Evolutionary conservation across 2,797 vertebrate species (phyloP), one percentile per base, ranked within the genome.

Genomic region (Acipenser transmontanus): DNA sequence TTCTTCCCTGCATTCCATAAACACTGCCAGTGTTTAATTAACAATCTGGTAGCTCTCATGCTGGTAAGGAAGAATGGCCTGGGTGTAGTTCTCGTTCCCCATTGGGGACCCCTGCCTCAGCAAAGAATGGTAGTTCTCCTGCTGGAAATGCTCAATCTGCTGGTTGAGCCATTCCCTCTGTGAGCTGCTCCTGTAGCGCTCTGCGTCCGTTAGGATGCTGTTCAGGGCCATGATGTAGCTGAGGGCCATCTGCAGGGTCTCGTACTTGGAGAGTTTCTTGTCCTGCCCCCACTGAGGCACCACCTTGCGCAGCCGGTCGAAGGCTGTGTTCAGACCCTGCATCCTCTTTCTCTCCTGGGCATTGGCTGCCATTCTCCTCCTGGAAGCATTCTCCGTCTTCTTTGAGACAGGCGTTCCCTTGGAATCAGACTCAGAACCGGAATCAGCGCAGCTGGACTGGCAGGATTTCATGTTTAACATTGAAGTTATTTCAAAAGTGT

Each of bases 211-310:
- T 62, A 99, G 90, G 80, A 98, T 98, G 72, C 95, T 90, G 64
- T 92, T 95, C 48, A 99, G 91, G 47, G 97, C 97, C 93, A 98
- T 85, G 81, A 99, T 99, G 80, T 99, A 99, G 85, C 96, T 99
- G 74, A 99, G 90, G 65, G 97, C 97, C 97, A 99, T 99, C 87
- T 99, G 96, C 71, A 99, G 83, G 0, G 97, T 99, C 82, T 99
- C 97, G 0, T 99, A 99, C 82, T 99, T 99, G 84, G 97, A 99
- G 61, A 99, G 89, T 70, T 96, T 95, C 67, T 96, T 98, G 70
- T 99, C 96, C 77, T 98, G 91, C 8, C 97, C 95, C 96, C 97
- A 99, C 83, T 98, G 97, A 0, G 97, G 96, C 0, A 99, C 97
- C 70, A 99, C 96, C 73, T 93, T 91, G 6, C 97, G 93, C 20